Conservation (phyloP, 2,113 vertebrate genomes). For the Perca fluviatilis region DNA sequence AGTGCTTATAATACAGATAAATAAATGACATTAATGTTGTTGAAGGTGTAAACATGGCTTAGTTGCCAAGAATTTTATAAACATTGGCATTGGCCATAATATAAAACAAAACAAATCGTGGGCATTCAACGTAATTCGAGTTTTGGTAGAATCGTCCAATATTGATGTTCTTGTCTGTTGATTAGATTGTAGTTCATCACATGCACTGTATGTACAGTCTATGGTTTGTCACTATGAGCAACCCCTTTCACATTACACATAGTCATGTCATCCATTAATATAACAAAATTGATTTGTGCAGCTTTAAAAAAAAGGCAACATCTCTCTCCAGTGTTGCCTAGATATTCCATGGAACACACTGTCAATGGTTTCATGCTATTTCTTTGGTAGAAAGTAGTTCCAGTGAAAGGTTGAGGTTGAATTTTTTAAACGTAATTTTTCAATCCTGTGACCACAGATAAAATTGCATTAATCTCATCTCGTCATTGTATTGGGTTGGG, state of each 20-base stretch:
- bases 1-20: not conserved
- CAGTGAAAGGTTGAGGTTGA: no score
- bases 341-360: not conserved
- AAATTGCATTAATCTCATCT: not conserved
- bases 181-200: not conserved
- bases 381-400: no score
- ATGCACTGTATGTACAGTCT: not conserved
- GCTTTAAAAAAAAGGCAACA: not conserved
- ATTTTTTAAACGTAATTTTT: not conserved
- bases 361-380: no score
- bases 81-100: no score
- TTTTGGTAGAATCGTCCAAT: not conserved
- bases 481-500: no score
- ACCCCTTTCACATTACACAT: not conserved
- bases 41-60: no score
- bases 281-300: not conserved
- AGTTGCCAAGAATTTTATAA: no score
- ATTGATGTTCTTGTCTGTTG: not conserved
- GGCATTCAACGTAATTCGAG: no score
- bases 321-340: not conserved
- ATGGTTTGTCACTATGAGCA: not conserved
- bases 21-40: no score
- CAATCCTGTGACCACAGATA: not conserved
- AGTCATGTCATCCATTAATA: not conserved
- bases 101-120: no score